phyloP scores from a whole-genome alignment of 2,797 vertebrate genomes.

The Melanotaenia boesemani region DNA sequence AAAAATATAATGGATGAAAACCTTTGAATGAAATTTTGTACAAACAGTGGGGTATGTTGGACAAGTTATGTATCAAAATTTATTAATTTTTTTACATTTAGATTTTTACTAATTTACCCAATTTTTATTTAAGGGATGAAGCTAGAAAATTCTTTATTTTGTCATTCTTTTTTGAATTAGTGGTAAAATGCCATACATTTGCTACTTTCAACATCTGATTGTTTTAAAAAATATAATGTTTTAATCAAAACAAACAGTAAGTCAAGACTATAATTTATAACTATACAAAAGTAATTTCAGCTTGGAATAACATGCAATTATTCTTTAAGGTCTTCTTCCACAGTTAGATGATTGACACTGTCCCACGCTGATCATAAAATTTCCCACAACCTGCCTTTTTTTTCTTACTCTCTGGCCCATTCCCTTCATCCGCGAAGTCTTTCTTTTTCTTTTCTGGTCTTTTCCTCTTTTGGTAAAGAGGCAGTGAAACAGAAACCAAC shows the following conservation, averaged over 20 bases:
- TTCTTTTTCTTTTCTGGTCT: conserved; percentile 66
- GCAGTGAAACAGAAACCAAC: conserved; percentile 68
- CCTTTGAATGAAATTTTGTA: too few species aligned
- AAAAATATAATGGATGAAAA: background rate
- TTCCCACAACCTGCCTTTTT: conserved; percentile 64
- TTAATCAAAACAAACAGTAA: background rate
- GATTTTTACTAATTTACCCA: background rate
- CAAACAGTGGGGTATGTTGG: background rate
- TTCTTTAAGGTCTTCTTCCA: conserved; percentile 17
- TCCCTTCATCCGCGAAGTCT: conserved; percentile 60
- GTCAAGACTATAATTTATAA: background rate
- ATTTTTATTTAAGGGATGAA: background rate
- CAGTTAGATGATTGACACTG: conserved; percentile 10
- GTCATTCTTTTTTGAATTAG: background rate
- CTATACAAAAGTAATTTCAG: conserved; percentile 1
- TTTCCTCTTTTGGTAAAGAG: conserved; percentile 68
- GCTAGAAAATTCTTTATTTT: too few species aligned
- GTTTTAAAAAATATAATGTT: background rate
- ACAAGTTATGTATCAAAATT: background rate
- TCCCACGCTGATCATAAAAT: conserved; percentile 31
- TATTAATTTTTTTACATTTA: background rate
- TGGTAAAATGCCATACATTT: background rate
- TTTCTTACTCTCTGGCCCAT: conserved; percentile 58
- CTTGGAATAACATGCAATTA: conserved; percentile 20
- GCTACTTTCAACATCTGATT: background rate